Percentiles rank a stretch among this genome's conserved stretches.
Evolutionary conservation across 1,140 invertebrate species (phyloP).

Genomic region (Diachasmimorpha longicaudata): DNA sequence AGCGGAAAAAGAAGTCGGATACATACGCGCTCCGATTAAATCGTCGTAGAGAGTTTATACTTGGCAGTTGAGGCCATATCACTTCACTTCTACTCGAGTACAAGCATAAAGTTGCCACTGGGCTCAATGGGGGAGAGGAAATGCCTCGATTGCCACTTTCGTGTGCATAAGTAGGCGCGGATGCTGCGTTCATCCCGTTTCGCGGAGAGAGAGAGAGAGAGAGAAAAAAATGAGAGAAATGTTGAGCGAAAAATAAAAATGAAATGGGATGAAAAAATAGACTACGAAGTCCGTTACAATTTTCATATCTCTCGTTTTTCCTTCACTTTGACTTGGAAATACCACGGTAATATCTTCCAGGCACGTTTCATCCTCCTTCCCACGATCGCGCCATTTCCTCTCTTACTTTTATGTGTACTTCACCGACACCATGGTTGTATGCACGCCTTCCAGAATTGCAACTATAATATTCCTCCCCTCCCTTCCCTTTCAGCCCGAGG

Average conservation of each 20-base stretch:
- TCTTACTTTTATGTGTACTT: slow-evolving; percentile 2
- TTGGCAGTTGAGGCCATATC: not conserved
- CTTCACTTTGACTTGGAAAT: slow-evolving; percentile 7
- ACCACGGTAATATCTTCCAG: slow-evolving; percentile 12
- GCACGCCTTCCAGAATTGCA: slow-evolving; percentile 5
- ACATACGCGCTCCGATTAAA: slow-evolving; percentile 31
- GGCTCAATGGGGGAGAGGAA: slow-evolving; percentile 32
- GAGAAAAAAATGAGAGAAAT: not conserved
- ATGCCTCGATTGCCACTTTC: slow-evolving; percentile 36
- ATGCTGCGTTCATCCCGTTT: slow-evolving; percentile 34
- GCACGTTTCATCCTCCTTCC: slow-evolving; percentile 29
- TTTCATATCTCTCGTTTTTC: slow-evolving; percentile 27
- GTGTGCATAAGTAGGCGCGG: slow-evolving; percentile 34
- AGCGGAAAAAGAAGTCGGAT: not conserved
- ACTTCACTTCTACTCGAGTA: not conserved
- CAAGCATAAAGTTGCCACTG: not conserved
- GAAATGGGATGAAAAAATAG: not conserved
- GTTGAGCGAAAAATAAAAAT: not conserved
- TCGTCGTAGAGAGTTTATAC: slow-evolving; percentile 26
- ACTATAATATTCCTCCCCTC: not conserved
- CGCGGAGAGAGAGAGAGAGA: not conserved
- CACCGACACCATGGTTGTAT: not conserved
- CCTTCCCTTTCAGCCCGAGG: too few species aligned
- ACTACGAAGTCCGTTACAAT: slow-evolving; percentile 36
- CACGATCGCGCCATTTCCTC: slow-evolving; percentile 24